A percentile compares a stretch with the other conserved stretches of the same genome.
Conservation (phyloP, 2,113 vertebrate genomes). For the Strix uralensis region DNA sequence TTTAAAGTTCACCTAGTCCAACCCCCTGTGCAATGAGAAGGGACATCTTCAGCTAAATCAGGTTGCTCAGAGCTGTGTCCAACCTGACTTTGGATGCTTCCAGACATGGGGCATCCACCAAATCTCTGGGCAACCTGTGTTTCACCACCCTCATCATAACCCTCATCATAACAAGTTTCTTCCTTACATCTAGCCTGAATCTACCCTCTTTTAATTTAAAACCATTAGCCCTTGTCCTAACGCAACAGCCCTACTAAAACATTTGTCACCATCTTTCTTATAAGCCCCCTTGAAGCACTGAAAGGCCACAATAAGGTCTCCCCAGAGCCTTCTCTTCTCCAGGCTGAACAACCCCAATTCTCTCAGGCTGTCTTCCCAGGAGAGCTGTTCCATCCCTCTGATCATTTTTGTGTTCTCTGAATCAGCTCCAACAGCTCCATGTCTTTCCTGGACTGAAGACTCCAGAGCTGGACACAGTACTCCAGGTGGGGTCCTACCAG, state of each 20-base stretch:
- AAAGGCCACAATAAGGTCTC: neutral
- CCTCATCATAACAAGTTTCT: neutral
- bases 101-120: neutral
- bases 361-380: neutral
- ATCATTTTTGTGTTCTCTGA: neutral
- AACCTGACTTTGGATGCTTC: neutral
- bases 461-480: neutral
- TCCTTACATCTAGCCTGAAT: neutral
- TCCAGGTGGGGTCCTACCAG: too few species aligned
- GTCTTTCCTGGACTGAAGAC: neutral
- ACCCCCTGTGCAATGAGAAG: neutral
- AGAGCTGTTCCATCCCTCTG: neutral
- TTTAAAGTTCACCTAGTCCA: neutral
- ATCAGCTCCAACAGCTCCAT: neutral
- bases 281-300: neutral
- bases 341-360: neutral
- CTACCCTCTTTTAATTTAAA: neutral
- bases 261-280: neutral
- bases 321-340: neutral
- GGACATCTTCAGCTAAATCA: neutral
- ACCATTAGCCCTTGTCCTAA: neutral
- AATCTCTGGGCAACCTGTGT: neutral
- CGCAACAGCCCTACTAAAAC: neutral
- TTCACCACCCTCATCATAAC: neutral
- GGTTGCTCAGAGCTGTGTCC: fast-evolving